A percentile compares a stretch with the other conserved stretches of the same genome.
Evolutionary conservation across 2,888 invertebrate genomes (phyloP).

Genomic region (Arctia plantaginis): DNA sequence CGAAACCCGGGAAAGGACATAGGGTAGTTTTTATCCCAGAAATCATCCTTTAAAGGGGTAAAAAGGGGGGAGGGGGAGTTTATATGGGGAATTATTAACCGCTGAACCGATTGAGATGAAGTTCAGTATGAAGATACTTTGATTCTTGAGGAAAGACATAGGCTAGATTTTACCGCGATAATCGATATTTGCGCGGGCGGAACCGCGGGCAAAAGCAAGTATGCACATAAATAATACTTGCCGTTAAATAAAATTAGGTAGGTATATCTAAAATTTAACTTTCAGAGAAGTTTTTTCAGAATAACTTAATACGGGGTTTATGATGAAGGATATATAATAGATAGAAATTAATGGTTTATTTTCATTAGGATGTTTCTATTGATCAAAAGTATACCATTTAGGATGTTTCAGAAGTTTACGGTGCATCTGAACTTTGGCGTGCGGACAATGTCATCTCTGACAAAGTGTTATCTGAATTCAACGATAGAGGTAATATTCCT

Average conservation of each 20-base stretch:
- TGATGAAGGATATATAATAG: not conserved
- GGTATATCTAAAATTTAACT: not conserved
- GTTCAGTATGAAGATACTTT: too few relatives aligned
- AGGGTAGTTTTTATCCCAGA: too few relatives aligned
- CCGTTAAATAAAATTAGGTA: not conserved
- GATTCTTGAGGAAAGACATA: too few relatives aligned
- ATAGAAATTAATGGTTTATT: not conserved
- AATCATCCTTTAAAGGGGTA: too few relatives aligned
- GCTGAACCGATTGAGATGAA: too few relatives aligned
- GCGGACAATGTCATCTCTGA: constrained; percentile 5
- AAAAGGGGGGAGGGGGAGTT: too few relatives aligned
- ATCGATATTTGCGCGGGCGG: too few relatives aligned
- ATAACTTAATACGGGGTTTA: not conserved
- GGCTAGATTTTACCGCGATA: too few relatives aligned
- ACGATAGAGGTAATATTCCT: constrained; percentile 7
- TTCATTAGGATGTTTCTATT: not conserved
- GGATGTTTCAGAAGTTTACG: not conserved
- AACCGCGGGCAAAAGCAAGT: too few relatives aligned
- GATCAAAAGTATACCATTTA: not conserved
- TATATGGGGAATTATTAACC: too few relatives aligned
- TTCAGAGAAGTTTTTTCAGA: not conserved
- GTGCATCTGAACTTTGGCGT: constrained; percentile 11
- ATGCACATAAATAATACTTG: too few relatives aligned
- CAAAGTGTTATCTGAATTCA: not conserved
- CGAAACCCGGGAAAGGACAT: too few relatives aligned